Percentiles rank a stretch among this genome's conserved stretches.
These are phyloP conservation scores for Nothoprocta pentlandii DNA, from an alignment of 2,113 vertebrate species.

Conservation along the genomic window DNA sequence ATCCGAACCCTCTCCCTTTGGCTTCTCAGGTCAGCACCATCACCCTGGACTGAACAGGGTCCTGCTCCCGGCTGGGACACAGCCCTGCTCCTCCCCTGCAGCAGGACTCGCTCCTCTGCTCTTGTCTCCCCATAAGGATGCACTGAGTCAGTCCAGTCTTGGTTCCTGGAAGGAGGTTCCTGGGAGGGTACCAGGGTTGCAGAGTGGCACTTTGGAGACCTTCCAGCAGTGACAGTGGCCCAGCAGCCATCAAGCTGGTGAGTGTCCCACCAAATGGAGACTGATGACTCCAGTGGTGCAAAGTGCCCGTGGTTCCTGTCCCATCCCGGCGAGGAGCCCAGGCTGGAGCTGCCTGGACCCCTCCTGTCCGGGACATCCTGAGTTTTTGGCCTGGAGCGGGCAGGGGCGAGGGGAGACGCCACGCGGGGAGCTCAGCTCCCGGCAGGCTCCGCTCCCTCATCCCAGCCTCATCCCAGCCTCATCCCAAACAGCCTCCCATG, in stretches of 20 bases:
- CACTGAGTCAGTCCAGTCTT: not conserved
- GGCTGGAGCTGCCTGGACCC: not conserved
- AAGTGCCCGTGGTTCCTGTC: not conserved
- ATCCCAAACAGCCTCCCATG: not conserved
- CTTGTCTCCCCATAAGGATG: rapidly evolving
- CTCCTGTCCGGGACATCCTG: not conserved
- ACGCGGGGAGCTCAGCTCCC: not conserved
- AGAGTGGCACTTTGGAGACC: not conserved
- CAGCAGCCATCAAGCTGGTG: not conserved
- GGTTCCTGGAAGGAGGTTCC: not conserved
- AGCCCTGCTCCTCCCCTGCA: not conserved
- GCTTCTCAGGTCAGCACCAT: not conserved
- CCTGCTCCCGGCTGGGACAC: not conserved
- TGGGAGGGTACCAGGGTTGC: not conserved
- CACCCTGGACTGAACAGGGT: not conserved
- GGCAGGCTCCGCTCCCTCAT: not conserved
- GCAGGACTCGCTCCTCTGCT: not conserved
- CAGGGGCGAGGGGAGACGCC: not conserved
- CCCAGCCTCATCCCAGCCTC: not conserved
- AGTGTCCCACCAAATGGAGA: no score
- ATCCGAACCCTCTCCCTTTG: not conserved
- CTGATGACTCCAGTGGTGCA: not conserved
- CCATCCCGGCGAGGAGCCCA: not conserved
- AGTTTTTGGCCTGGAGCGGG: not conserved
- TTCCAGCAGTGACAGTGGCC: not conserved